These are phyloP conservation scores for Buceros bicornis DNA, from an alignment of 2,797 vertebrate species.

Conservation along the genomic window DNA sequence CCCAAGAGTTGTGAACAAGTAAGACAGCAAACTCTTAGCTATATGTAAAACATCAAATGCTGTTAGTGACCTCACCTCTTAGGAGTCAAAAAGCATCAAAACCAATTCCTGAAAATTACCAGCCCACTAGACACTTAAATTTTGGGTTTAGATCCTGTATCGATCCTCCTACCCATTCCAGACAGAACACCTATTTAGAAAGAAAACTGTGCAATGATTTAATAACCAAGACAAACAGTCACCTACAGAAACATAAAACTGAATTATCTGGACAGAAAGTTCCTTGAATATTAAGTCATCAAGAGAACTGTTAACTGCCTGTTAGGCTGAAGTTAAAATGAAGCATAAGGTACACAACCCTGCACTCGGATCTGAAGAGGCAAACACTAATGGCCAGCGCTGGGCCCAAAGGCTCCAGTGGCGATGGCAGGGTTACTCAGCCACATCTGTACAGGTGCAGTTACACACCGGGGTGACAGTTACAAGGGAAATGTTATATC, in stretches of 20 bases:
- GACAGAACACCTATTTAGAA: not conserved
- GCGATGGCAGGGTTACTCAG: not conserved
- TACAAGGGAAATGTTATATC: not conserved
- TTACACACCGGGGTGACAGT: not conserved
- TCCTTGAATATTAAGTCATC: not conserved
- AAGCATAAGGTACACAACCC: not conserved
- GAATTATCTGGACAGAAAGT: not conserved
- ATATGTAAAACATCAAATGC: not conserved
- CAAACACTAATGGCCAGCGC: not conserved
- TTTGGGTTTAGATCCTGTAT: not conserved
- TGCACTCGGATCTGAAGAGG: not conserved
- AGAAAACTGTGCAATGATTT: not conserved
- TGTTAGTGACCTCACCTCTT: not conserved
- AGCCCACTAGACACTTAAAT: fast-evolving
- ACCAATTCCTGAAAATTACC: not conserved
- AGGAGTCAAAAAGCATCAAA: not conserved
- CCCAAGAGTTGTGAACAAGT: not conserved
- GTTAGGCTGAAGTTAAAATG: not conserved
- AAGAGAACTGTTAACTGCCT: not conserved
- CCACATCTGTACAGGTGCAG: not conserved
- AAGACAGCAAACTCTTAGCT: not conserved
- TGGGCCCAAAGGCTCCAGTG: not conserved
- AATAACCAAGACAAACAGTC: not conserved
- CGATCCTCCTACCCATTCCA: not conserved
- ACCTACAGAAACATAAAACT: not conserved